Percentiles rank a stretch among this genome's conserved stretches.
phyloP scores from a whole-genome alignment of 2,113 vertebrate species.

The Limnothrissa miodon region DNA sequence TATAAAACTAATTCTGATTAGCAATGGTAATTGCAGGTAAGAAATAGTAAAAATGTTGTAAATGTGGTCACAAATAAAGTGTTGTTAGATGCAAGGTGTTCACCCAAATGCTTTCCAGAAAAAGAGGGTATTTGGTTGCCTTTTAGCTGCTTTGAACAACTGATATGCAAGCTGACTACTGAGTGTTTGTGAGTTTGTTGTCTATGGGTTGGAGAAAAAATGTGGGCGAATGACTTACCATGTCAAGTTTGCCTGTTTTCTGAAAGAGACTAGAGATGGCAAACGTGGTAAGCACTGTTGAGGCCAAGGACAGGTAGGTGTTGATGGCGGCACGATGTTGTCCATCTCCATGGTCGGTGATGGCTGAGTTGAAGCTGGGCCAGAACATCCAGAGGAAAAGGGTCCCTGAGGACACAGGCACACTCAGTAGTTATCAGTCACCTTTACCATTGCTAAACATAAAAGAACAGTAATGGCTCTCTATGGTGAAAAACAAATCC shows the following conservation, averaged over 20 bases:
- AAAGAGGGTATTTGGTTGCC: too few relatives aligned
- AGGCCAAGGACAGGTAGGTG: conserved; percentile 88
- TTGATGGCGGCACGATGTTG: conserved; percentile 94
- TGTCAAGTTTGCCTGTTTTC: conserved; percentile 91
- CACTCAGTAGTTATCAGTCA: background rate
- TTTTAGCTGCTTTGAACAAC: background rate
- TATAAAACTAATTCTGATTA: too few relatives aligned
- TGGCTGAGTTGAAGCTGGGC: conserved; percentile 97
- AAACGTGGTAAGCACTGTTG: conserved; percentile 84
- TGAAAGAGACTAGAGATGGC: conserved; percentile 86
- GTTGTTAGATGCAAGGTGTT: too few relatives aligned
- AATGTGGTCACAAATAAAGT: too few relatives aligned
- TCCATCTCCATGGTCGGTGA: conserved; percentile 81
- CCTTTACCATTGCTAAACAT: background rate
- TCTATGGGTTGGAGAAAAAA: background rate
- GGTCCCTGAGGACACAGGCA: conserved; percentile 72
- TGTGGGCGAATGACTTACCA: conserved; percentile 70
- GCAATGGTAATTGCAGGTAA: too few relatives aligned
- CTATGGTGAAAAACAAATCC: background rate
- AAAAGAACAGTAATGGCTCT: background rate
- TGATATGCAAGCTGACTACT: background rate
- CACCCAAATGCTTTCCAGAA: too few relatives aligned
- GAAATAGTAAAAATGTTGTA: too few relatives aligned
- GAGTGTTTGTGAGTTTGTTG: background rate
- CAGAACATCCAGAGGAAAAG: conserved; percentile 97